A percentile compares a stretch with the other conserved stretches of the same genome.
Conservation (phyloP, 37 sponge, comb jelly and placozoan genomes). For the Halisarca cf. caerulea region DNA sequence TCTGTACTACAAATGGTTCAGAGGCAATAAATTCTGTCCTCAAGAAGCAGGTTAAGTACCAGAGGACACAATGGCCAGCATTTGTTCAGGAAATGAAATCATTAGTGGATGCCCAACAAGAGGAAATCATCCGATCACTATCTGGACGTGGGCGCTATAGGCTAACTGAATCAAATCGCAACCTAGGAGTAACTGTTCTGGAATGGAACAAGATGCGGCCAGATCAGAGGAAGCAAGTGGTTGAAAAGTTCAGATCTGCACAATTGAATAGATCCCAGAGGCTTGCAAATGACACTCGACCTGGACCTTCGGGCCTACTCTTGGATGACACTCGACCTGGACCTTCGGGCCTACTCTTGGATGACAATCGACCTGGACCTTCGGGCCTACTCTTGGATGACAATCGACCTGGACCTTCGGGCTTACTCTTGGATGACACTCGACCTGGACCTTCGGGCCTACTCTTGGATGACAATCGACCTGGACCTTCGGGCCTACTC, state of each 20-base stretch:
- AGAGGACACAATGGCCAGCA: conserved; percentile 51
- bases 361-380: too few species aligned
- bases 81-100: background rate
- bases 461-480: too few species aligned
- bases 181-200: background rate
- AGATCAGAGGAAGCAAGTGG: background rate
- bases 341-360: too few species aligned
- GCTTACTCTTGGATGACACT: too few species aligned
- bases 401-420: too few species aligned
- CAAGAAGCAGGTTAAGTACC: conserved; percentile 40
- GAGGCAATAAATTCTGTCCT: conserved; percentile 52
- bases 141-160: conserved; percentile 51
- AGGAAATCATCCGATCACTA: conserved; percentile 38
- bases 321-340: too few species aligned
- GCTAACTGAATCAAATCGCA: background rate
- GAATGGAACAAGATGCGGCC: background rate
- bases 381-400: too few species aligned
- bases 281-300: background rate
- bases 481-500: too few species aligned
- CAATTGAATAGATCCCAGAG: background rate
- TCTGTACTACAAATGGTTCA: conserved; percentile 42
- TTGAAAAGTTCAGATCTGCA: background rate
- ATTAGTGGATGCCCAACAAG: conserved; percentile 9
- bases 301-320: too few species aligned
- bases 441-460: too few species aligned